Base-by-base conservation (phyloP, 2,888 invertebrate species). In the Diplazon laetatorius region DNA sequence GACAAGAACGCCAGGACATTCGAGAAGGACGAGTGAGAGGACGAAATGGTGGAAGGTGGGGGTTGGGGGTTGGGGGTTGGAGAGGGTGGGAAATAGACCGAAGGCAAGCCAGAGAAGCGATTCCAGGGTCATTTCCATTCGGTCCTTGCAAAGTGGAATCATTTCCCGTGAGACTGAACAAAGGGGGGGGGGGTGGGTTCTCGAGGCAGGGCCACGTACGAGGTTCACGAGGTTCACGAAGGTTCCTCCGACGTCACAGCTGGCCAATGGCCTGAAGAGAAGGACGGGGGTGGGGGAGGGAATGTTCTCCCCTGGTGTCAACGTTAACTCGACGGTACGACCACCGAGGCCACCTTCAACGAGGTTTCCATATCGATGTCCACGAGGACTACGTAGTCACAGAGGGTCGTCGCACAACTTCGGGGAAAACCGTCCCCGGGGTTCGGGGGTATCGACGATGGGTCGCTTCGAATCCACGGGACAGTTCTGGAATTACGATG, bases 121-220 rank as follows among this genome's bases (percentile, higher is more conserved):
- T 89, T 87, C 87, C 75, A 76, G 85, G 87, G 87, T 88, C 88
- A 89, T 90, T 89, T 90, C 90, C 89, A 91, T 91, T 89, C 87
- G 86, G 87, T 85, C 86, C 88, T 87, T 86, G 87, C 89, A 88
- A 89, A 90, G 89, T 88, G 88, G 87, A 84, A 87, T 90, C 91
- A 91, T 91, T 91, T 90, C 91, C 91, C 90, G 77, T 68, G 89
- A 84, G 90, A 85, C 82, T 75, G 22, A n/a, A n/a, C n/a, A n/a
- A n/a, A n/a, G n/a, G n/a, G 4, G 4, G 30, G 30, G 30, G 78
- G 81, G 80, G 78, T 68, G 75, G 79, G 76, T 25, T 68, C 44
- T n/a, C n/a, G n/a, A n/a, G n/a, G n/a, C n/a, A n/a, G n/a, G 18
- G 66, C 55, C 83, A 83, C 78, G 84, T 85, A 83, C 79, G 83